phyloP scores from a whole-genome alignment of 2,113 vertebrate species.

The Dromaius novaehollandiae region DNA sequence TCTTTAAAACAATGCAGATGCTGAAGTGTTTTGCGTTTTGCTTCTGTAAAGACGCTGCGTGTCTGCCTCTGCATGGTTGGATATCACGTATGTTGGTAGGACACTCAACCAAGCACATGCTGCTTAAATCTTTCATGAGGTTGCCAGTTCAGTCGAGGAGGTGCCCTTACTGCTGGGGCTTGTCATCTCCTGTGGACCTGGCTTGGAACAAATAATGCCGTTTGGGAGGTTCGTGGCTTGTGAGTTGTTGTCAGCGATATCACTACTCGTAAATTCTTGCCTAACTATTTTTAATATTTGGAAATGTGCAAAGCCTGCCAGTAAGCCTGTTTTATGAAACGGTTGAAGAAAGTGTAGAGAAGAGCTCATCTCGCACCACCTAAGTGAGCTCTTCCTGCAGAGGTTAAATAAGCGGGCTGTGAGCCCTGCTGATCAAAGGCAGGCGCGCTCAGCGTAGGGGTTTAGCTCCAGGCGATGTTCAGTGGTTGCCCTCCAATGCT shows the following conservation, averaged over 20 bases:
- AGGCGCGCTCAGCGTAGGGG: neutral
- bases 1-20: neutral
- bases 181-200: neutral
- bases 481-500: constrained; percentile 53
- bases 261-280: constrained; percentile 24
- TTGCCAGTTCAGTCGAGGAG: neutral
- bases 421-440: constrained; percentile 25
- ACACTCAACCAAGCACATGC: neutral
- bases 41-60: neutral
- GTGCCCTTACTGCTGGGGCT: neutral
- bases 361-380: constrained; percentile 42
- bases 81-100: neutral
- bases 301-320: constrained; percentile 38
- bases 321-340: constrained; percentile 8
- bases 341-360: constrained; percentile 33
- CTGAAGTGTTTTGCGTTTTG: neutral
- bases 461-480: constrained; percentile 41
- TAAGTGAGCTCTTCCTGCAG: constrained; percentile 43
- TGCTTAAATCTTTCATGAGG: neutral
- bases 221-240: neutral
- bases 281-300: constrained; percentile 26
- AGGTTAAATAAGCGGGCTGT: constrained; percentile 37
- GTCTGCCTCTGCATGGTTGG: neutral
- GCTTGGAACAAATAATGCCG: fast-evolving
- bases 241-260: neutral